These are phyloP conservation scores for Melipona quadrifasciata DNA, from an alignment of 1,140 invertebrate species.

Conservation along the genomic window DNA sequence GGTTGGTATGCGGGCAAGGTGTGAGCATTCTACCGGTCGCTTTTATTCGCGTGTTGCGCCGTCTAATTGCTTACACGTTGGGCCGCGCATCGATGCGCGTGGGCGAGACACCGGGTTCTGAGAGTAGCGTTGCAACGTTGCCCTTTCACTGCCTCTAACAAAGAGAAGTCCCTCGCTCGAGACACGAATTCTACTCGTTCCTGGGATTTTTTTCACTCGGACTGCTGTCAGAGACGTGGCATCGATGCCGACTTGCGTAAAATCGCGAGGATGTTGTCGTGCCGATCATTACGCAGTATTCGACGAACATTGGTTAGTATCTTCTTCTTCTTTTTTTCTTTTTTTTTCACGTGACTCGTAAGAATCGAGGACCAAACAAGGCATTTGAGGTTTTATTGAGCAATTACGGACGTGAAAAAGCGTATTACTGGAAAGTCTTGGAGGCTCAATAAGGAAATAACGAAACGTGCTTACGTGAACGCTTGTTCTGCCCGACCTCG, in stretches of 20 bases:
- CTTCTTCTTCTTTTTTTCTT: too few species aligned
- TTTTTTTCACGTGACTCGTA: not conserved
- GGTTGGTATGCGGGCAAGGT: slow-evolving; percentile 46
- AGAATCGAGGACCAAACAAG: not conserved
- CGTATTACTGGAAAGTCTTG: not conserved
- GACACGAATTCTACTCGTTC: not conserved
- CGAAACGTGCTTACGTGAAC: not conserved
- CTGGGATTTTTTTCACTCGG: not conserved
- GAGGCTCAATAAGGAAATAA: slow-evolving; percentile 11
- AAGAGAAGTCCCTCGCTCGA: not conserved
- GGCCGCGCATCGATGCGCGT: slow-evolving; percentile 50
- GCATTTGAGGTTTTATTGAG: slow-evolving; percentile 14
- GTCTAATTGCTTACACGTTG: slow-evolving; percentile 64
- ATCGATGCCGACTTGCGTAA: not conserved
- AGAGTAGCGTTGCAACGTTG: slow-evolving; percentile 42
- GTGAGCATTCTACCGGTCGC: slow-evolving; percentile 42
- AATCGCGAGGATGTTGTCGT: not conserved
- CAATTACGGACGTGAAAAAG: not conserved
- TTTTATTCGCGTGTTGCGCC: slow-evolving; percentile 57
- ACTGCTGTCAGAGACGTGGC: not conserved
- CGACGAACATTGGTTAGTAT: not conserved
- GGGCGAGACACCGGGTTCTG: slow-evolving; percentile 47
- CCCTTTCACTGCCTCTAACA: slow-evolving; percentile 13
- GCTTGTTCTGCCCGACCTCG: not conserved
- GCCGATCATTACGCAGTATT: not conserved